These are phyloP conservation scores for Caenorhabditis becei DNA, from an alignment of 2,888 invertebrate species.

Conservation along the genomic window DNA sequence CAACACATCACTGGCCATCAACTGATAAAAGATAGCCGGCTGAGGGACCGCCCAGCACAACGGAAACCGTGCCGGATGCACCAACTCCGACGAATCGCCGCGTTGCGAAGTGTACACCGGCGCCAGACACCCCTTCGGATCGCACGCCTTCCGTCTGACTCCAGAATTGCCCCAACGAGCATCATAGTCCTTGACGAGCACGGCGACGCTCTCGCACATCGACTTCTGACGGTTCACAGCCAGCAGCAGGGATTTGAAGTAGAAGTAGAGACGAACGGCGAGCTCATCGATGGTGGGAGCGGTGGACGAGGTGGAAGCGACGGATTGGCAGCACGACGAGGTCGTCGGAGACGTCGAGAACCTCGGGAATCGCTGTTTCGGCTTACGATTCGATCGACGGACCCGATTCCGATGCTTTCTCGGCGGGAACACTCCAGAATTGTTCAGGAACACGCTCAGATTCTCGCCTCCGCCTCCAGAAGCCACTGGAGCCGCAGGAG, in stretches of 20 bases:
- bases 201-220: conserved; percentile 58
- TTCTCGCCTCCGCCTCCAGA: too few species aligned
- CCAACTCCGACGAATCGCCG: neutral
- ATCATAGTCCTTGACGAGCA: conserved; percentile 57
- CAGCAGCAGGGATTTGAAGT: conserved; percentile 64
- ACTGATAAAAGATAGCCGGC: conserved; percentile 63
- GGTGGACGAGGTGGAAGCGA: conserved; percentile 15
- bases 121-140: conserved; percentile 65
- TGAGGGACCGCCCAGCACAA: conserved; percentile 69
- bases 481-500: neutral
- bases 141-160: conserved; percentile 49
- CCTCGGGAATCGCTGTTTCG: neutral
- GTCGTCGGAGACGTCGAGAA: neutral
- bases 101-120: conserved; percentile 41
- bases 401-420: conserved; percentile 35
- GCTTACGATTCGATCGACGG: conserved; percentile 41
- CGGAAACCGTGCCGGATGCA: conserved; percentile 40
- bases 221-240: conserved; percentile 55
- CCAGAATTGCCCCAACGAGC: conserved; percentile 64
- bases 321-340: conserved; percentile 24
- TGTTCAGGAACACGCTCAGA: neutral
- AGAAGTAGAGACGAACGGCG: conserved; percentile 61
- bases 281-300: conserved; percentile 50
- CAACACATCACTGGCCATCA: conserved; percentile 53
- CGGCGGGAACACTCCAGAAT: conserved; percentile 23